phyloP scores from a whole-genome alignment of 2,797 vertebrate genomes.

The Columba guinea region DNA sequence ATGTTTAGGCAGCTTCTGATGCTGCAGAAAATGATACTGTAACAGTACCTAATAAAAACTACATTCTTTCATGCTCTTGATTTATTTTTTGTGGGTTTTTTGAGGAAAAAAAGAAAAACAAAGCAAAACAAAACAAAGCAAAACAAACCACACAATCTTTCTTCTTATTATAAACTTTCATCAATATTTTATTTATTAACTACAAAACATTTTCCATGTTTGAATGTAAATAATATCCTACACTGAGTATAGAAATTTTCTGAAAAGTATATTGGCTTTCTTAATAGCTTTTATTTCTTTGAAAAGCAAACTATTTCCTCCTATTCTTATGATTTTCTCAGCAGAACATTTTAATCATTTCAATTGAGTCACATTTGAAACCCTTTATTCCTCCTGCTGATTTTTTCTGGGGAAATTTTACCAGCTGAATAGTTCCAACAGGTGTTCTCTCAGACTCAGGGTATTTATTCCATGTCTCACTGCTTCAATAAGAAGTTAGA shows the following conservation, averaged over 20 bases:
- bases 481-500: neutral
- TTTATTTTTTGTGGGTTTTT: neutral
- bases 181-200: neutral
- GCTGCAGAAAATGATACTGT: neutral
- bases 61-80: neutral
- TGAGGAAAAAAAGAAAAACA: neutral
- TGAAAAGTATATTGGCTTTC: neutral
- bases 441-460: neutral
- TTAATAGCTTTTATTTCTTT: neutral
- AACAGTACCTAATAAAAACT: neutral
- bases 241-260: neutral
- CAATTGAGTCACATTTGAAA: neutral
- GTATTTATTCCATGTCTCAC: neutral
- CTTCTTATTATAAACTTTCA: neutral
- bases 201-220: neutral
- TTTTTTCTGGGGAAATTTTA: neutral
- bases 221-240: neutral
- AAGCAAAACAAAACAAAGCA: neutral
- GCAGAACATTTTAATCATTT: neutral
- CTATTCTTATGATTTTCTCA: neutral
- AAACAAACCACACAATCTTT: neutral
- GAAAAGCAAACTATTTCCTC: neutral
- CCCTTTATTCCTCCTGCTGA: neutral
- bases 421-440: neutral
- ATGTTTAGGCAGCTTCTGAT: neutral